Evolutionary conservation across 1,140 invertebrate genomes (phyloP).

Genomic region (Neomicropteryx cornuta): DNA sequence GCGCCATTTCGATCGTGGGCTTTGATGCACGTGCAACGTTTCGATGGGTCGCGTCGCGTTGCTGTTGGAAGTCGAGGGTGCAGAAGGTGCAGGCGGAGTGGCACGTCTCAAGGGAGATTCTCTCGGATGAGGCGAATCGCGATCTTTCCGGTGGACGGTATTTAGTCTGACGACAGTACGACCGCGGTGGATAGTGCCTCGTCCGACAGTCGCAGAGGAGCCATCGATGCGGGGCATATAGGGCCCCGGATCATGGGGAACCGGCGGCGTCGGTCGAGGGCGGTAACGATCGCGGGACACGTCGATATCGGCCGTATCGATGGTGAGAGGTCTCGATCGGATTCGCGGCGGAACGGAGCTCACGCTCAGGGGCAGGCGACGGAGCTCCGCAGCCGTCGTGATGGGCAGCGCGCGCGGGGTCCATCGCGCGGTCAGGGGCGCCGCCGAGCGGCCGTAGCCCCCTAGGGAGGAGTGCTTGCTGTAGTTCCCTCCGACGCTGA

Average conservation of each 20-base stretch:
- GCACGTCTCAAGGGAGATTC: constrained; percentile 15
- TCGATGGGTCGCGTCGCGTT: constrained; percentile 5
- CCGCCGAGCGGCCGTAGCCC: constrained; percentile 24
- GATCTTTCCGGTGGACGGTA: constrained; percentile 45
- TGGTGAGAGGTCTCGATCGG: constrained; percentile 47
- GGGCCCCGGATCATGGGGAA: constrained; percentile 18
- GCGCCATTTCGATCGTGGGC: constrained; percentile 36
- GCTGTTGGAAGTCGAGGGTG: constrained; percentile 13
- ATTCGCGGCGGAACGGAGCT: constrained; percentile 32
- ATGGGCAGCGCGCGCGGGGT: constrained; percentile 44
- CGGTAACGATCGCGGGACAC: constrained; percentile 53
- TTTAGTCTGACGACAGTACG: constrained; percentile 59
- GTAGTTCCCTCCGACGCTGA: constrained; percentile 40
- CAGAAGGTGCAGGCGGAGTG: constrained; percentile 6
- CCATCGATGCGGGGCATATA: constrained; percentile 28
- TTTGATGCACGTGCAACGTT: constrained; percentile 5
- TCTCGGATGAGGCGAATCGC: constrained; percentile 32
- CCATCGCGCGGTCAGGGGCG: constrained; percentile 26
- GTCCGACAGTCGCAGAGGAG: constrained; percentile 29
- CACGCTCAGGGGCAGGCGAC: constrained; percentile 23
- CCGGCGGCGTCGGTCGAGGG: constrained; percentile 18
- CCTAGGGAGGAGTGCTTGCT: constrained; percentile 43
- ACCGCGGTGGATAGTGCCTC: constrained; percentile 52
- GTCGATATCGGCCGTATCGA: constrained; percentile 75
- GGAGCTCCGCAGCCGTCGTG: constrained; percentile 57